A percentile compares a stretch with the other conserved stretches of the same genome.
Evolutionary conservation across 2,888 invertebrate species (phyloP).

Genomic region (Phasia obesa): DNA sequence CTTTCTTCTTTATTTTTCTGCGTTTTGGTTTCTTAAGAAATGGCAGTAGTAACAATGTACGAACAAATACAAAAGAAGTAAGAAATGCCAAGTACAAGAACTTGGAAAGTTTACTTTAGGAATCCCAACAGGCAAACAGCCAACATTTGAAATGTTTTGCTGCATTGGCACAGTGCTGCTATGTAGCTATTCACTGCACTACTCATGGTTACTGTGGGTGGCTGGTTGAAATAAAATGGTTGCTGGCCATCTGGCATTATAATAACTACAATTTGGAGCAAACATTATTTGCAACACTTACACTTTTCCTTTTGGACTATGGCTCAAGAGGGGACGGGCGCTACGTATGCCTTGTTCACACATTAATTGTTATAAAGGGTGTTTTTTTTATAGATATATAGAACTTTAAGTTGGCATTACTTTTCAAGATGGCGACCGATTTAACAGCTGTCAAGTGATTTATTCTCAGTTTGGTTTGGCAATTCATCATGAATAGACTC

Average conservation of each 20-base stretch:
- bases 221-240: slow-evolving; percentile 23
- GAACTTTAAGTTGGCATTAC: too few relatives aligned
- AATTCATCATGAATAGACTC: too few relatives aligned
- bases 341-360: slow-evolving; percentile 60
- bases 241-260: slow-evolving; percentile 66
- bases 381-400: too few relatives aligned
- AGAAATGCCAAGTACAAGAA: slow-evolving; percentile 57
- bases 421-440: too few relatives aligned
- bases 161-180: slow-evolving; percentile 64
- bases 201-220: slow-evolving; percentile 11
- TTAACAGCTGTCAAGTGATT: too few relatives aligned
- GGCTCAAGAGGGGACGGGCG: neutral
- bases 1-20: neutral
- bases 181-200: slow-evolving; percentile 12
- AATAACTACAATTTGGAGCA: slow-evolving; percentile 12
- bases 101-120: slow-evolving; percentile 53
- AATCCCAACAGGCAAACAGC: slow-evolving; percentile 70
- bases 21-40: slow-evolving; percentile 53
- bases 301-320: slow-evolving; percentile 29
- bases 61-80: slow-evolving; percentile 24
- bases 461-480: too few relatives aligned
- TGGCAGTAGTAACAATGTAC: slow-evolving; percentile 31
- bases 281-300: slow-evolving; percentile 64
- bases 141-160: slow-evolving; percentile 69
- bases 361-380: slow-evolving; percentile 60